Evolutionary conservation across 2,888 invertebrate genomes (phyloP).

Genomic region (Kryphioiulus occultus): DNA sequence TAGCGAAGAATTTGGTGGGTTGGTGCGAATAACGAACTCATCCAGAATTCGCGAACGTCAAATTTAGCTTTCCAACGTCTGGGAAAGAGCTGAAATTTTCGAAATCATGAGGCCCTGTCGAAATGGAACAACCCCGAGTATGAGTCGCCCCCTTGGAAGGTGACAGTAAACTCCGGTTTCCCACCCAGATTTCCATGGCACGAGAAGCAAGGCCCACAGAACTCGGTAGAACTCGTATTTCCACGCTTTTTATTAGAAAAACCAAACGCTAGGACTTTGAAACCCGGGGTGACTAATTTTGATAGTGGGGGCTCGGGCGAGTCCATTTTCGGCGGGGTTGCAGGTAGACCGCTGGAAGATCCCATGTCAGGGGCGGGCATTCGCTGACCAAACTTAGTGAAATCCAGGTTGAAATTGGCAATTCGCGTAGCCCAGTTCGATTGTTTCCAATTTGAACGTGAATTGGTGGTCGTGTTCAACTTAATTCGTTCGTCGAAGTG

Average conservation of each 20-base stretch:
- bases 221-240: background rate
- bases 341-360: background rate
- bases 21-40: background rate
- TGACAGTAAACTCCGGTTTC: background rate
- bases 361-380: slow-evolving; percentile 22
- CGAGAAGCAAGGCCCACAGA: background rate
- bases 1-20: background rate
- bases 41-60: background rate
- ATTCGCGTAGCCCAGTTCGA: background rate
- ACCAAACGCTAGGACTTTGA: background rate
- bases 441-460: background rate
- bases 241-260: background rate
- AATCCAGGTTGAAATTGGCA: background rate
- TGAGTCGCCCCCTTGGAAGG: background rate
- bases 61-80: background rate
- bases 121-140: background rate
- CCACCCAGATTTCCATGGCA: background rate
- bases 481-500: background rate
- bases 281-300: slow-evolving; percentile 2
- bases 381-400: background rate
- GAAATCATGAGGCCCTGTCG: background rate
- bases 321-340: background rate
- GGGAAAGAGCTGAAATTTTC: background rate
- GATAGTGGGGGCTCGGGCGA: background rate
- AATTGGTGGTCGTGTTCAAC: background rate